Evolutionary conservation across 30 jellyfish, hydroid and myxozoan species (phyloP), one percentile per base, ranked within the genome.

Genomic region (Clytia hemisphaerica): DNA sequence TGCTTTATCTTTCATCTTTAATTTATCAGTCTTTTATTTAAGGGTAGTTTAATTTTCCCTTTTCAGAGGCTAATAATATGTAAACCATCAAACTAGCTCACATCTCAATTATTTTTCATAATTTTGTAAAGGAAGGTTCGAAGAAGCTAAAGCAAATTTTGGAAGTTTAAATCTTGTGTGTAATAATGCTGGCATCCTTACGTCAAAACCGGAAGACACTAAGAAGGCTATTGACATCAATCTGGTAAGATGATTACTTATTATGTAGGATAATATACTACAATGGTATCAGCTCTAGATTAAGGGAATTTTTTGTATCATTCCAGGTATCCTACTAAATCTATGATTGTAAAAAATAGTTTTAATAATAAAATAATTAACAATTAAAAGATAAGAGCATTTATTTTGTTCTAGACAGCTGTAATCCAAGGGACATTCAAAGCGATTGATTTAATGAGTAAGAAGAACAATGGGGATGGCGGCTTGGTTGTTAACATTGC

Each of bases 91-190:
- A n/a, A n/a, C n/a, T n/a, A n/a, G n/a, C n/a, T n/a, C n/a, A n/a
- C n/a, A n/a, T n/a, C n/a, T n/a, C 9, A 46, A 3, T 46, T 3
- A 2, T 46, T 34, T 6, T 71, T 33, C 12, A n/a, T 73, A 1
- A 29, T n/a, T 34, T 28, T 30, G 27, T 37, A 2, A 21, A 81
- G 94, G 45, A 24, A 78, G 87, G 15, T 81, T 81, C 34, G 34
- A 47, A 0, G 60, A 53, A 36, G 67, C 94, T 35, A 48, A 34
- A 22, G 22, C 74, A 21, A 58, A 66, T 26, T 67, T 71, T 81
- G 94, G 94, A 37, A 32, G 80, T 9, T 68, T 81, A 27, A 87
- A 81, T 67, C 26, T 81, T 14, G 77, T 81, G 15, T 81, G 94
- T 45, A 81, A 81, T 42, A 81, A 81, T 72, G 94, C 94, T 4